phyloP scores from a whole-genome alignment of 2,888 invertebrate species.

The Syritta pipiens region DNA sequence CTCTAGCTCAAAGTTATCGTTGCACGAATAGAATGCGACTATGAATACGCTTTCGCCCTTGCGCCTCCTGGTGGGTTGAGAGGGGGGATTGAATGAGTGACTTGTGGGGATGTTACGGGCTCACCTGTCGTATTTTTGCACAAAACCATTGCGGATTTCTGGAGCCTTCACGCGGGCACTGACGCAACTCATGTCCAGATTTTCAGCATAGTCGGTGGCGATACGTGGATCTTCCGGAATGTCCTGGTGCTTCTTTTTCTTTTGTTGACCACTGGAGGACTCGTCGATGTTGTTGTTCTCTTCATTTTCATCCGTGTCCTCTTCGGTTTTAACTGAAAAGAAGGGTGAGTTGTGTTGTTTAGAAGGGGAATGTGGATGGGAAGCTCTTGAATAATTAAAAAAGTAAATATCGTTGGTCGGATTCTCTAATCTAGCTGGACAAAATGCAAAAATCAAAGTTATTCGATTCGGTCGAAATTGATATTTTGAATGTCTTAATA shows the following conservation, averaged over 20 bases:
- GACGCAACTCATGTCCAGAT: slow-evolving; percentile 78
- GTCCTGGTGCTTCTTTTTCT: slow-evolving; percentile 72
- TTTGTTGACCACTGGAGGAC: slow-evolving; percentile 22
- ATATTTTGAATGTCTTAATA: no score
- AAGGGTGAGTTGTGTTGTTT: not conserved
- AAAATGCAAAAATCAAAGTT: no score
- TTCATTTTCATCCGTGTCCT: slow-evolving; percentile 70
- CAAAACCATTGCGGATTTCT: slow-evolving; percentile 76
- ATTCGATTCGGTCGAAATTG: no score
- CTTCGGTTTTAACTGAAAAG: slow-evolving; percentile 21
- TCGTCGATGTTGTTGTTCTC: slow-evolving; percentile 61
- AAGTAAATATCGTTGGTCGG: no score
- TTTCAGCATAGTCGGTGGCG: slow-evolving; percentile 72
- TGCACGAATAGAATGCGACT: slow-evolving; percentile 82
- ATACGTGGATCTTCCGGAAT: slow-evolving; percentile 76
- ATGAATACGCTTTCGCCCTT: slow-evolving; percentile 80
- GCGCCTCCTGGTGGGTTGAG: slow-evolving; percentile 71
- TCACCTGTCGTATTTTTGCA: slow-evolving; percentile 76
- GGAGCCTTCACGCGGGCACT: slow-evolving; percentile 77
- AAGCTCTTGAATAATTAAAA: no score
- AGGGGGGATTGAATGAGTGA: no score
- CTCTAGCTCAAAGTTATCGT: slow-evolving; percentile 80
- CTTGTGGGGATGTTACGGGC: not conserved
- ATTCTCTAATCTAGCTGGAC: no score
- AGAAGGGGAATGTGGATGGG: no score